phyloP scores from a whole-genome alignment of 2,113 vertebrate species.

The Marcusenius ussheri region DNA sequence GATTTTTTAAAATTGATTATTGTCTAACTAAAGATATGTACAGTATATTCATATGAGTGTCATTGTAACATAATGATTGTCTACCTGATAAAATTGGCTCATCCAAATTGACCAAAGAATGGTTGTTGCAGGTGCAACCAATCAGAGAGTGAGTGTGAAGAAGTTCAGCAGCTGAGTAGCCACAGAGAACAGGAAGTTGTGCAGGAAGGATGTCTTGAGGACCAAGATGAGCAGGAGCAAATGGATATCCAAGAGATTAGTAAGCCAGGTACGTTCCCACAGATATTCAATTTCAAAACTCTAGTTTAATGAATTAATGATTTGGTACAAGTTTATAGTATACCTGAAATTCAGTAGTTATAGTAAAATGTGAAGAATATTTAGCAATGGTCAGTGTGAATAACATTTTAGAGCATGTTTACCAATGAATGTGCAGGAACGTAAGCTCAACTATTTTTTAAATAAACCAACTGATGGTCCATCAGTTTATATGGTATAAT shows the following conservation, averaged over 20 bases:
- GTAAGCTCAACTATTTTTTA: neutral
- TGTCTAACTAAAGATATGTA: neutral
- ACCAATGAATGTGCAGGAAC: neutral
- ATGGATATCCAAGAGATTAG: constrained; percentile 48
- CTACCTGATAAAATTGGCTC: neutral
- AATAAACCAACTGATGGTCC: neutral
- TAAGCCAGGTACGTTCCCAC: constrained; percentile 52
- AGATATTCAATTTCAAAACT: neutral
- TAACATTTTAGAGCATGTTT: neutral
- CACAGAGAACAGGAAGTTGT: constrained; percentile 39
- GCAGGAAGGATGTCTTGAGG: constrained; percentile 51
- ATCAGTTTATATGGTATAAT: neutral
- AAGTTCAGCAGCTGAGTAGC: constrained; percentile 25
- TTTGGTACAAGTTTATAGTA: neutral
- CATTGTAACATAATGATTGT: neutral
- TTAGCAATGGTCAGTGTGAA: neutral
- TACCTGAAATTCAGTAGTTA: neutral
- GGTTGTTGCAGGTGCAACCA: constrained; percentile 45
- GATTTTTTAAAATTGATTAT: neutral
- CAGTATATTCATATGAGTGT: neutral
- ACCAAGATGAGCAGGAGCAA: constrained; percentile 46
- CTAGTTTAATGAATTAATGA: neutral
- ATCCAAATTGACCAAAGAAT: neutral
- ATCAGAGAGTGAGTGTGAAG: constrained; percentile 42
- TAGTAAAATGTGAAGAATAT: neutral